phyloP scores from a whole-genome alignment of 2,113 vertebrate species.

The Tragelaphus strepsiceros region DNA sequence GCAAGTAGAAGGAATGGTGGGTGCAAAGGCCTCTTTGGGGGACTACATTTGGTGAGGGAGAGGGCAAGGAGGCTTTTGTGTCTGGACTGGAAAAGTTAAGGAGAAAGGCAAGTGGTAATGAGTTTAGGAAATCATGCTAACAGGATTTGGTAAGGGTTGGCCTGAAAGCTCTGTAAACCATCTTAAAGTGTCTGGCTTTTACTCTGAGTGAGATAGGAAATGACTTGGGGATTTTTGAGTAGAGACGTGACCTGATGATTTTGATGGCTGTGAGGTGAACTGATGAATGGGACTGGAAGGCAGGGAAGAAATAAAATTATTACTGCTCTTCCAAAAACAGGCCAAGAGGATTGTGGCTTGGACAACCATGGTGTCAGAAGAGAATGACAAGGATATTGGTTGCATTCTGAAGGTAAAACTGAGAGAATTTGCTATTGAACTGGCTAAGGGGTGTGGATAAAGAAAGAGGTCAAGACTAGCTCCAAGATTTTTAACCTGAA shows the following conservation, averaged over 20 bases:
- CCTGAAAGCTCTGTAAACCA: neutral
- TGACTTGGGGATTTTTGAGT: neutral
- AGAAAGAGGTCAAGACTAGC: neutral
- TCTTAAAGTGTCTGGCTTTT: neutral
- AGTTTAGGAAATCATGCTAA: neutral
- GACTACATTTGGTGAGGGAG: neutral
- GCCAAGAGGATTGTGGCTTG: neutral
- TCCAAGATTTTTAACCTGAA: neutral
- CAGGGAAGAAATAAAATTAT: neutral
- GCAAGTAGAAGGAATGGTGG: neutral
- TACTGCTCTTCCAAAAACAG: neutral
- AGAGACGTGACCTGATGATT: neutral
- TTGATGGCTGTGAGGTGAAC: neutral
- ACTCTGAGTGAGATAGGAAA: neutral
- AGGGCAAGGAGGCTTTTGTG: neutral
- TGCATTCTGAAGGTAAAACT: neutral
- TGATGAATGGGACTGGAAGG: neutral
- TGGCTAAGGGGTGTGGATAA: neutral
- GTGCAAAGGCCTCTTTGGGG: neutral
- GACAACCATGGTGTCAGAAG: neutral
- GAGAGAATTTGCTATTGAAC: neutral
- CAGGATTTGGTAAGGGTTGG: neutral
- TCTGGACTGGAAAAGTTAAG: neutral
- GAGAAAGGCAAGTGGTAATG: neutral
- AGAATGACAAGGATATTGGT: neutral